phyloP scores from a whole-genome alignment of 1,140 invertebrate genomes.

The Archegozetes longisetosus region DNA sequence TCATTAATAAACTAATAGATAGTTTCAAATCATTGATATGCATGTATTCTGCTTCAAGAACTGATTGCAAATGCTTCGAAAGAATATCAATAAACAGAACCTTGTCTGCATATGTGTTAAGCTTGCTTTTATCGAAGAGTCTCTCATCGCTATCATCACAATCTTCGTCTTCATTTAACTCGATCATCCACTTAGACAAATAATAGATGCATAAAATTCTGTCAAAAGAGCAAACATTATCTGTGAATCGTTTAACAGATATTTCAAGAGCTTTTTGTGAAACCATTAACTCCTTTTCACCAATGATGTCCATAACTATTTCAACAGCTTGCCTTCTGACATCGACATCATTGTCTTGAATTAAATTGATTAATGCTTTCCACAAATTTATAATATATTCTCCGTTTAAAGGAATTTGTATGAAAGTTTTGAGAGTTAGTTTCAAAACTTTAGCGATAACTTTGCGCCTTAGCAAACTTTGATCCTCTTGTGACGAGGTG shows the following conservation, averaged over 20 bases:
- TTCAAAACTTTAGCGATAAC: neutral
- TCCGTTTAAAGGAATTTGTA: neutral
- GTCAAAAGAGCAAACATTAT: neutral
- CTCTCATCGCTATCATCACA: neutral
- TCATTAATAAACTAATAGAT: neutral
- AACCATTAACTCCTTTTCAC: neutral
- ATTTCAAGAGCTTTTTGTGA: neutral
- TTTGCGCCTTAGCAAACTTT: neutral
- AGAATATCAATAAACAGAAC: neutral
- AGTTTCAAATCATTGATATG: neutral
- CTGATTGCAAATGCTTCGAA: neutral
- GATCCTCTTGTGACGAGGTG: neutral
- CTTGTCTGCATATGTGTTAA: conserved; percentile 5
- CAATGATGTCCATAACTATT: neutral
- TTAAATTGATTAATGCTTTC: neutral
- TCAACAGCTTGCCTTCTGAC: neutral
- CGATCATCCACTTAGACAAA: neutral
- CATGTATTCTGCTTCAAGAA: neutral
- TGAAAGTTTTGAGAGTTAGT: neutral
- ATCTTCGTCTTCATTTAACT: neutral
- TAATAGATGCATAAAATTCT: neutral
- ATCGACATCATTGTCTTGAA: neutral
- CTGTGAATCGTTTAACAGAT: neutral
- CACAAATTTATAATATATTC: neutral
- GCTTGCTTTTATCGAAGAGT: conserved; percentile 16